Evolutionary conservation across 2,888 invertebrate species (phyloP).

Genomic region (Pogonocherus hispidulus): DNA sequence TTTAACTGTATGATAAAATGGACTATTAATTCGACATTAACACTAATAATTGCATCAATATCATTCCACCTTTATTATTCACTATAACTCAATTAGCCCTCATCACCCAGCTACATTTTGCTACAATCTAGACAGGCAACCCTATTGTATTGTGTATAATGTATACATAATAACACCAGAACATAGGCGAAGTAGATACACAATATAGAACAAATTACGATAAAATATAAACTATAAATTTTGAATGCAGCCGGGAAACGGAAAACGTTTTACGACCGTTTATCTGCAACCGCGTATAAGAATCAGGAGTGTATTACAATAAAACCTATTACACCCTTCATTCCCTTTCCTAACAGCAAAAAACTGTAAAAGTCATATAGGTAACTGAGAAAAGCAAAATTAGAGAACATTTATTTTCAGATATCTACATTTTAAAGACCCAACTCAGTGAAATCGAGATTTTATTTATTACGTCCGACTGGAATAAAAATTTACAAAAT

Average conservation of each 20-base stretch:
- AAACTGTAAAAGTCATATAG: too few relatives aligned
- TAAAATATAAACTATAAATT: constrained; percentile 17
- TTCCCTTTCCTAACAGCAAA: too few relatives aligned
- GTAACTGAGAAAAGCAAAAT: too few relatives aligned
- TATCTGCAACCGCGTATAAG: too few relatives aligned
- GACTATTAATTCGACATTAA: constrained; percentile 24
- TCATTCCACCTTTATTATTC: constrained; percentile 25
- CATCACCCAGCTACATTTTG: constrained; percentile 21
- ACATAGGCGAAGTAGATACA: constrained; percentile 13
- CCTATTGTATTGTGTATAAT: constrained; percentile 15
- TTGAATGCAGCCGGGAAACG: neutral
- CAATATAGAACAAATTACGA: constrained; percentile 17
- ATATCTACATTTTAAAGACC: too few relatives aligned
- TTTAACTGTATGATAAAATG: constrained; percentile 18
- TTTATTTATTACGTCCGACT: too few relatives aligned
- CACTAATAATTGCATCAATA: constrained; percentile 24
- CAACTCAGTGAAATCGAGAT: too few relatives aligned
- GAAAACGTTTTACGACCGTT: too few relatives aligned
- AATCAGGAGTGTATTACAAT: too few relatives aligned
- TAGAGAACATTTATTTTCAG: too few relatives aligned
- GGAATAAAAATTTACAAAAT: too few relatives aligned
- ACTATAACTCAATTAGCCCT: constrained; percentile 29
- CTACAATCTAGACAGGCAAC: constrained; percentile 23
- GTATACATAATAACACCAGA: constrained; percentile 21
- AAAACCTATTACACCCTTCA: too few relatives aligned